Evolutionary conservation across 2,113 vertebrate species (phyloP).

Genomic region (Phoxinus phoxinus): DNA sequence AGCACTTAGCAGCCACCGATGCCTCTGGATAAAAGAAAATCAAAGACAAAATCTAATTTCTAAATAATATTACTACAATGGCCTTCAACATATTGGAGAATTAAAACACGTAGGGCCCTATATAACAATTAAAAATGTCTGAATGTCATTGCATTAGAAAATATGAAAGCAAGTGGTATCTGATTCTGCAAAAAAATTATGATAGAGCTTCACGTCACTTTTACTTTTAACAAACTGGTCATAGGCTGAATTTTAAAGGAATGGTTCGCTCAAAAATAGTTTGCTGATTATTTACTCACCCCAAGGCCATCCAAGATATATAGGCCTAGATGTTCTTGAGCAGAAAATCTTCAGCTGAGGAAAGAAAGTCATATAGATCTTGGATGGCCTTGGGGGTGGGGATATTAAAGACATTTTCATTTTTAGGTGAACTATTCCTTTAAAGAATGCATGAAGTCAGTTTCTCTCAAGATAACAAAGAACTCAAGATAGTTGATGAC

Average conservation of each 20-base stretch:
- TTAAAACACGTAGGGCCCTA: not conserved
- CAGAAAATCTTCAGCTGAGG: no score
- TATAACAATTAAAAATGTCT: not conserved
- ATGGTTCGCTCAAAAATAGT: no score
- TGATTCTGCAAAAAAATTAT: not conserved
- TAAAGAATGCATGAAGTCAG: not conserved
- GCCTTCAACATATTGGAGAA: not conserved
- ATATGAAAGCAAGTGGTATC: not conserved
- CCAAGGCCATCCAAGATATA: no score
- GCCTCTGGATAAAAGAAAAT: not conserved
- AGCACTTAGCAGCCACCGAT: not conserved
- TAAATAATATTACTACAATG: not conserved
- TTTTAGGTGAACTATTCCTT: no score
- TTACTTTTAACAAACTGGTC: not conserved
- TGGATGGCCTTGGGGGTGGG: no score
- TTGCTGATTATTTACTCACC: no score
- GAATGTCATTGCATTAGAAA: not conserved
- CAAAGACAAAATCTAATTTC: not conserved
- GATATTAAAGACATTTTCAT: no score
- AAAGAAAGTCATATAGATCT: no score
- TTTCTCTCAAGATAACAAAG: not conserved
- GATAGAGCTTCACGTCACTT: not conserved
- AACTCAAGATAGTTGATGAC: no score
- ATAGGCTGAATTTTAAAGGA: not conserved
- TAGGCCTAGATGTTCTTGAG: no score